phyloP scores from a whole-genome alignment of 2,113 vertebrate species.

The Motacilla alba region DNA sequence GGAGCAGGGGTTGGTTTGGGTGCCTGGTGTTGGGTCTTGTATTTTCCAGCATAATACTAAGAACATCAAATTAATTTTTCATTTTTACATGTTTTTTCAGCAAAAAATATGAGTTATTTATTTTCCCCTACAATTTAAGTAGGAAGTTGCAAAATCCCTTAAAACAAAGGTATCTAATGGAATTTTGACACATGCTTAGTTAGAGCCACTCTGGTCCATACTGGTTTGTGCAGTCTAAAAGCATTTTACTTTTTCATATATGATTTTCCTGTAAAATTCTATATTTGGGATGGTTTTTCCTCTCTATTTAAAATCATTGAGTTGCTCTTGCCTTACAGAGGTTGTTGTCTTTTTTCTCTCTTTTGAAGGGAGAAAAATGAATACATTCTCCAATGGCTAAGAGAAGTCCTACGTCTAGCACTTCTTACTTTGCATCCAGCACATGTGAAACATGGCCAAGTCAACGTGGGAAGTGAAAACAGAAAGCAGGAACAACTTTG shows the following conservation, averaged over 20 bases:
- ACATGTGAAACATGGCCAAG: not conserved
- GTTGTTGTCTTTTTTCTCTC: not conserved
- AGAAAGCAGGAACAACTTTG: not conserved
- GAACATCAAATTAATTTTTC: not conserved
- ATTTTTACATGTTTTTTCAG: not conserved
- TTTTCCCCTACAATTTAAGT: not conserved
- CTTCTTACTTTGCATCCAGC: not conserved
- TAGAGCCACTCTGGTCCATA: not conserved
- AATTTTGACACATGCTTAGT: not conserved
- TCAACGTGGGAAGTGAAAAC: not conserved
- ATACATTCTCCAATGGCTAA: not conserved
- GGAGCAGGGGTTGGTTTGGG: not conserved
- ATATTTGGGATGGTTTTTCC: not conserved
- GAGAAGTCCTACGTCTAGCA: not conserved
- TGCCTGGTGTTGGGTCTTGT: not conserved
- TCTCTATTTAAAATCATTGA: not conserved
- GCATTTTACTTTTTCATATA: not conserved
- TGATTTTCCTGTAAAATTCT: not conserved
- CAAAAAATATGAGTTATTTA: not conserved
- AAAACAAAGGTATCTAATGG: not conserved
- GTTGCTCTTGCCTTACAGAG: not conserved
- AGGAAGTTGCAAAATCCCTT: not conserved
- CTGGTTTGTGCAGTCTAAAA: not conserved
- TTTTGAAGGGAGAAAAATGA: rapidly evolving
- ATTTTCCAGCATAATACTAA: not conserved